Percentiles rank a stretch among this genome's conserved stretches.
Evolutionary conservation across 30 jellyfish, hydroid and myxozoan species (phyloP).

Genomic region (Chironex yamaguchii): DNA sequence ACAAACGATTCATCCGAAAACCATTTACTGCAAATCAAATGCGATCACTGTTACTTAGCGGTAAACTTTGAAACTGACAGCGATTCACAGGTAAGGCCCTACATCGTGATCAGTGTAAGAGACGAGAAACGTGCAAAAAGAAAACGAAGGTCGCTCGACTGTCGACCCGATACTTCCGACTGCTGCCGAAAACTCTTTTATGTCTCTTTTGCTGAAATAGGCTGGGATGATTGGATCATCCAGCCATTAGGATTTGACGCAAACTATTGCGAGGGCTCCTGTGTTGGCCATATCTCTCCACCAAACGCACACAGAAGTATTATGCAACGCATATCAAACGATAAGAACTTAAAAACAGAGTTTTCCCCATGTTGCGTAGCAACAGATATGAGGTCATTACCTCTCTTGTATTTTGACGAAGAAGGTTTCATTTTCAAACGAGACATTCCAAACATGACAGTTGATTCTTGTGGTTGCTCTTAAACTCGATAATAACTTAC

Average conservation of each 20-base stretch:
- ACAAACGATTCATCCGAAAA: neutral
- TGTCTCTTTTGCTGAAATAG: slow-evolving; percentile 6
- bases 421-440: slow-evolving; percentile 7
- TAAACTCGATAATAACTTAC: neutral
- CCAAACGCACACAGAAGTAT: slow-evolving; percentile 1
- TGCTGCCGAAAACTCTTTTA: slow-evolving; percentile 10
- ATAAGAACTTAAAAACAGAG: neutral
- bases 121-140: neutral
- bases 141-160: neutral
- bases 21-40: neutral
- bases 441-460: slow-evolving; percentile 9
- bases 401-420: neutral
- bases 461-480: slow-evolving; percentile 1
- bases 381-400: neutral
- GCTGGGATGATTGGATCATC: slow-evolving; percentile 7
- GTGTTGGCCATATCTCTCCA: neutral
- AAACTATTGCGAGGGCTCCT: slow-evolving; percentile 3
- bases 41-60: neutral
- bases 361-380: slow-evolving; percentile 1
- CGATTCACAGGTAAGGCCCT: neutral
- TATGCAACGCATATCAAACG: neutral
- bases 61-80: neutral
- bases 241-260: slow-evolving; percentile 3
- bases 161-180: neutral
- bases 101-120: neutral